phyloP scores from a whole-genome alignment of 2,797 vertebrate species.

The Numenius phaeopus region DNA sequence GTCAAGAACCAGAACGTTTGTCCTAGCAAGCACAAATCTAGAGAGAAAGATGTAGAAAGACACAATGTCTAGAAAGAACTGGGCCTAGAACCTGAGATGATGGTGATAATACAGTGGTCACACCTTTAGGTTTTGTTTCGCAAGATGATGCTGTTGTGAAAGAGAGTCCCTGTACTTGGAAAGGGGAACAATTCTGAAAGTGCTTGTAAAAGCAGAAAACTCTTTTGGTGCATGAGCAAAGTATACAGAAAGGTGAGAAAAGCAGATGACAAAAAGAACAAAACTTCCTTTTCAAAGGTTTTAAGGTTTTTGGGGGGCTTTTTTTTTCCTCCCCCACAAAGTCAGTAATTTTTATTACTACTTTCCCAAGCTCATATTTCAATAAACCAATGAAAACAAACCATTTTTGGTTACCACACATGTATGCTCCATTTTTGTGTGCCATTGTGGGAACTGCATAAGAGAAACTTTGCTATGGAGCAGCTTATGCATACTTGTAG shows the following conservation, averaged over 20 bases:
- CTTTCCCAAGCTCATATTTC: background rate
- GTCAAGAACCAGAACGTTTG: background rate
- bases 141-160: background rate
- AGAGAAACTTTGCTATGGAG: background rate
- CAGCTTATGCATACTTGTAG: background rate
- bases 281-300: background rate
- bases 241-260: background rate
- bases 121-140: background rate
- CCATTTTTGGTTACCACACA: background rate
- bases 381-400: background rate
- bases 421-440: background rate
- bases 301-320: background rate
- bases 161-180: background rate
- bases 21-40: background rate
- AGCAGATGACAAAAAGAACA: background rate
- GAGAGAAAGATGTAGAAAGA: background rate
- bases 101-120: background rate
- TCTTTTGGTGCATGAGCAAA: background rate
- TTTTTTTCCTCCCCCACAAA: rapidly evolving
- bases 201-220: background rate
- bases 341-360: background rate
- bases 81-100: background rate
- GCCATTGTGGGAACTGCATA: background rate
- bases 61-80: background rate
- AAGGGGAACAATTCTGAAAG: background rate